Conservation (phyloP, 2,888 invertebrate species). For the Antitype chi region DNA sequence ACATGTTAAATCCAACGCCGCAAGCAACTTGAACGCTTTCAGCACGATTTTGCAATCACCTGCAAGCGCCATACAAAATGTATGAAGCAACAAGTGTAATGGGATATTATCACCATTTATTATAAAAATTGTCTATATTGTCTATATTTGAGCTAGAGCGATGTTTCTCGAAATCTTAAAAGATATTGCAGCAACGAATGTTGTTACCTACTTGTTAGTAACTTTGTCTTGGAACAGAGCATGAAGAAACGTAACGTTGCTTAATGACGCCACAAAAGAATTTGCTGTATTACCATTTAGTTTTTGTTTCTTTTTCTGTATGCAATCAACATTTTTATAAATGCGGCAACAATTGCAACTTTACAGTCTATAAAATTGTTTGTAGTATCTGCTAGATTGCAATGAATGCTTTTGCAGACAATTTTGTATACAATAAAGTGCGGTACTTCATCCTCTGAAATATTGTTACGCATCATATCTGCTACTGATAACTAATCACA, state of each 20-base stretch:
- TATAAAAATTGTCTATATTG: constrained; percentile 32
- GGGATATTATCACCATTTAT: constrained; percentile 47
- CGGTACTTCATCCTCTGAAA: not conserved
- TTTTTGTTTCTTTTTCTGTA: not conserved
- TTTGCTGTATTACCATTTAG: not conserved
- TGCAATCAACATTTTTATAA: not conserved
- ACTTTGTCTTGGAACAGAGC: not conserved
- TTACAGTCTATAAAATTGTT: not conserved
- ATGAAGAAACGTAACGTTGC: not conserved
- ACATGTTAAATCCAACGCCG: constrained; percentile 2
- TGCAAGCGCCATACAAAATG: constrained; percentile 42
- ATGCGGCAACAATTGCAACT: not conserved
- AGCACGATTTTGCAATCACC: constrained; percentile 50
- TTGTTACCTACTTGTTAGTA: not conserved
- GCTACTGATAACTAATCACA: not conserved
- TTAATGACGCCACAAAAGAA: not conserved
- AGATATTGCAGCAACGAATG: not conserved
- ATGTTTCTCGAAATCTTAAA: constrained; percentile 4
- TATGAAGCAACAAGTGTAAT: constrained; percentile 61
- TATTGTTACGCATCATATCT: not conserved
- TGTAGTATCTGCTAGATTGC: not conserved
- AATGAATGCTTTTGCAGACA: not conserved
- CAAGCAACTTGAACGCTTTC: constrained; percentile 16
- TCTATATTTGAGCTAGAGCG: too few relatives aligned
- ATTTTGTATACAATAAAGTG: not conserved